Percentiles rank a stretch among this genome's conserved stretches.
phyloP scores from a whole-genome alignment of 2,888 invertebrate genomes.

The Crepidodera aurea region DNA sequence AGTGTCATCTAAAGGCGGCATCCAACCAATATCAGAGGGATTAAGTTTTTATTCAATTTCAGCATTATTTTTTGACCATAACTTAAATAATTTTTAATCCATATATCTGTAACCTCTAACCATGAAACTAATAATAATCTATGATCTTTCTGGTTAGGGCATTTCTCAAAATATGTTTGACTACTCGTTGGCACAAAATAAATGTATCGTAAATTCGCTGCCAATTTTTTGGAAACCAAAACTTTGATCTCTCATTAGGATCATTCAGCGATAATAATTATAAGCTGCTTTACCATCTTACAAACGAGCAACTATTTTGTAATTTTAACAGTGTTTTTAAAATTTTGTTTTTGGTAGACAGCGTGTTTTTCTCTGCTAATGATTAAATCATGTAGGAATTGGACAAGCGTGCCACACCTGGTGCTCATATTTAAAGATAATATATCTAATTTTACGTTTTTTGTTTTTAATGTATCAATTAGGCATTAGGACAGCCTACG shows the following conservation, averaged over 20 bases:
- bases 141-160: too few relatives aligned
- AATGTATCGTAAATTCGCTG: background rate
- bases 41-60: too few relatives aligned
- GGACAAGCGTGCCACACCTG: background rate
- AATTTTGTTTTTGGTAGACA: background rate
- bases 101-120: too few relatives aligned
- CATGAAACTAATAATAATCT: background rate
- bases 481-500: too few relatives aligned
- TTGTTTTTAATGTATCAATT: too few relatives aligned
- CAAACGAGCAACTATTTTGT: background rate
- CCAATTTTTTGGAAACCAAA: background rate
- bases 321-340: too few relatives aligned
- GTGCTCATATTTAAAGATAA: background rate
- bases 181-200: background rate
- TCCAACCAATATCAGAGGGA: too few relatives aligned
- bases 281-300: background rate
- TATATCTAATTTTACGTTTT: background rate
- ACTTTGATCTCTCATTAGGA: background rate
- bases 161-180: conserved; percentile 4
- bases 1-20: too few relatives aligned
- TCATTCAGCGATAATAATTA: conserved; percentile 5
- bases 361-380: background rate
- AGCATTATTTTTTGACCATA: too few relatives aligned
- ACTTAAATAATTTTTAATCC: too few relatives aligned
- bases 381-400: background rate